Percentiles rank a stretch among this genome's conserved stretches.
These are phyloP conservation scores for Alauda arvensis DNA, from an alignment of 2,797 vertebrate species.

Conservation along the genomic window DNA sequence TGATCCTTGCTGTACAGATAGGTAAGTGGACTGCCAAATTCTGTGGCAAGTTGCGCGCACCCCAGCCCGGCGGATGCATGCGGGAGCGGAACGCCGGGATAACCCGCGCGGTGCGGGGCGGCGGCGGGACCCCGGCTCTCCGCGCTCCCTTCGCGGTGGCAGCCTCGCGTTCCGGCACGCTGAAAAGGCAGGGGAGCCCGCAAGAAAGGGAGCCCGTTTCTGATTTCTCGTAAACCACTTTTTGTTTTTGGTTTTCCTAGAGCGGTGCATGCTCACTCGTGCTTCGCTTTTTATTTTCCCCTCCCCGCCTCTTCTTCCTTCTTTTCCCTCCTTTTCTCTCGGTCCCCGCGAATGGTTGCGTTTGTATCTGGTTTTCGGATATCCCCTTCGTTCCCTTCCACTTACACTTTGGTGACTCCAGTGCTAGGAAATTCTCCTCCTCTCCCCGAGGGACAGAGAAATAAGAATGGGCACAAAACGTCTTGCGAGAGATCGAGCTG, in stretches of 20 bases:
- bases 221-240: neutral
- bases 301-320: neutral
- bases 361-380: constrained; percentile 29
- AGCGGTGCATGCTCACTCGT: neutral
- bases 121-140: neutral
- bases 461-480: constrained; percentile 25
- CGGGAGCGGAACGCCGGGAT: neutral
- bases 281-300: neutral
- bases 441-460: constrained; percentile 18
- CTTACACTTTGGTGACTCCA: neutral
- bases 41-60: neutral
- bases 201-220: neutral
- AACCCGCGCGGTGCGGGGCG: neutral
- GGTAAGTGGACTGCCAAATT: constrained; percentile 75
- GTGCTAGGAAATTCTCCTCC: neutral
- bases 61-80: constrained; percentile 7
- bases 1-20: constrained; percentile 88
- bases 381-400: neutral
- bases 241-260: neutral
- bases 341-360: neutral
- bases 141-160: neutral
- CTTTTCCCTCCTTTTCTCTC: neutral
- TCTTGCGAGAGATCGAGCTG: constrained; percentile 9
- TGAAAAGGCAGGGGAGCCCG: neutral
- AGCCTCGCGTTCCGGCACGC: neutral